Conservation (phyloP, 1,140 invertebrate species). For the Papilio helenus region DNA sequence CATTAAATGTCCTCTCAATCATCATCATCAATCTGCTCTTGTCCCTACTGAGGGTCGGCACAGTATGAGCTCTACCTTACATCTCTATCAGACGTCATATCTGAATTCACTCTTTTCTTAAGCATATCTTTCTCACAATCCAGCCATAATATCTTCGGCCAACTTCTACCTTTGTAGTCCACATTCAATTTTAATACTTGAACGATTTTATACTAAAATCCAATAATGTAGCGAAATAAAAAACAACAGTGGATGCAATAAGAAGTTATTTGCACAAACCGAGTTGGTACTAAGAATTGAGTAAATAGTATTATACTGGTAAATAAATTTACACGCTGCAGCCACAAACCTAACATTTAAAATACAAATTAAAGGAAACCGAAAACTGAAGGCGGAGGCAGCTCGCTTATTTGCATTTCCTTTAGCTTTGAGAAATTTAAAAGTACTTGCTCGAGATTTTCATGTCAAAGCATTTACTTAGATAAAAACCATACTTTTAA, state of each 20-base stretch:
- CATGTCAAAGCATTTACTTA: background rate
- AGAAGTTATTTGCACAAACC: background rate
- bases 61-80: no score
- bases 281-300: background rate
- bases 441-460: background rate
- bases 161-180: no score
- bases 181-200: no score
- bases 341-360: constrained; percentile 9
- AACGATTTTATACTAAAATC: no score
- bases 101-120: no score
- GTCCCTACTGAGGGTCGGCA: no score
- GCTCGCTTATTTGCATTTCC: constrained; percentile 17
- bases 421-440: constrained; percentile 14
- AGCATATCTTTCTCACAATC: no score
- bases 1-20: no score
- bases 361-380: constrained; percentile 13
- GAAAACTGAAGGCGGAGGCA: constrained; percentile 2
- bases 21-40: no score
- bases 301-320: background rate
- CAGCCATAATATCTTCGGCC: no score
- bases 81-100: no score
- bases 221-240: background rate
- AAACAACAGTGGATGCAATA: background rate
- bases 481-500: constrained; percentile 3
- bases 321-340: constrained; percentile 12